Evolutionary conservation across 1,140 invertebrate species (phyloP).

Genomic region (Pachyrhynchus sulphureomaculatus): DNA sequence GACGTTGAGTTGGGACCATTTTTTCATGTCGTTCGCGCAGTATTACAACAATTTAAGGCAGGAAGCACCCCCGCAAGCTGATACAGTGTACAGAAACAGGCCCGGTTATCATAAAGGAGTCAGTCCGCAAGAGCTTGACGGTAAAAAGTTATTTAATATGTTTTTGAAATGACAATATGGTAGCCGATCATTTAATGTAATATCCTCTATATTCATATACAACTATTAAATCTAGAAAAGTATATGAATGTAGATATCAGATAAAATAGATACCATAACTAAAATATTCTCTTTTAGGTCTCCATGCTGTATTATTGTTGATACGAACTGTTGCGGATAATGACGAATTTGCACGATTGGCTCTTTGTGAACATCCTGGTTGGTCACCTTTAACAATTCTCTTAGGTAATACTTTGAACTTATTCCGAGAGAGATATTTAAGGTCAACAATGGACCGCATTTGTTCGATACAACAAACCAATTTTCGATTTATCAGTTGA

Average conservation of each 20-base stretch:
- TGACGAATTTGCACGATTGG: slow-evolving; percentile 75
- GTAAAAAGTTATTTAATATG: too few species aligned
- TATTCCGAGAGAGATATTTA: too few species aligned
- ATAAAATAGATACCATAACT: not conserved
- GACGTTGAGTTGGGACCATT: slow-evolving; percentile 83
- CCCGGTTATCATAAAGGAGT: slow-evolving; percentile 65
- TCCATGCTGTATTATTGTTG: slow-evolving; percentile 77
- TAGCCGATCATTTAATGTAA: too few species aligned
- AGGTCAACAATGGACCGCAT: too few species aligned
- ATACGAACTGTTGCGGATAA: slow-evolving; percentile 75
- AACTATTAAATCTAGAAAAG: too few species aligned
- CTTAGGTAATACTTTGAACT: slow-evolving; percentile 57
- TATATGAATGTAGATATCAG: too few species aligned
- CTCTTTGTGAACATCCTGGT: slow-evolving; percentile 81
- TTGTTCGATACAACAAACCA: too few species aligned
- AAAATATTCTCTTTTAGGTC: slow-evolving; percentile 50
- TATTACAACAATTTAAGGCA: slow-evolving; percentile 71
- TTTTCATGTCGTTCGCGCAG: slow-evolving; percentile 80
- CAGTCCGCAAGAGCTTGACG: slow-evolving; percentile 83
- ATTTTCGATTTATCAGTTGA: too few species aligned
- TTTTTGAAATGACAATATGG: too few species aligned
- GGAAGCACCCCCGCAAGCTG: slow-evolving; percentile 63
- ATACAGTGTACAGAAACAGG: slow-evolving; percentile 65
- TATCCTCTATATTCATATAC: too few species aligned
- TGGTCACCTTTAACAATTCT: slow-evolving; percentile 81